phyloP scores from a whole-genome alignment of 2,113 vertebrate species.

The Gavialis gangeticus region DNA sequence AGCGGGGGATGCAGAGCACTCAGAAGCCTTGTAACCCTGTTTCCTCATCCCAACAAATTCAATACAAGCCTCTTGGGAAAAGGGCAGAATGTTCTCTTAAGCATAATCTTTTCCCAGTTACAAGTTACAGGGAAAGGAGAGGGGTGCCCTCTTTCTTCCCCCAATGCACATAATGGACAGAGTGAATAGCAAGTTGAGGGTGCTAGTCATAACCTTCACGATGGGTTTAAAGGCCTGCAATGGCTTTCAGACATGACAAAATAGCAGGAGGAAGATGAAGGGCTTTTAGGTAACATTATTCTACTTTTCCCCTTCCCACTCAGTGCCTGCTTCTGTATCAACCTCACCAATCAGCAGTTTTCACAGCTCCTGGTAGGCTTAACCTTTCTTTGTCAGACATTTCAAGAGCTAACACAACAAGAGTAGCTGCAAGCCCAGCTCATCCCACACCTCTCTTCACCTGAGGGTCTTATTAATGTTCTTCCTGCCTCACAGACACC shows the following conservation, averaged over 20 bases:
- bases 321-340: background rate
- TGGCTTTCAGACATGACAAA: background rate
- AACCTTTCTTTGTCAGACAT: conserved; percentile 34
- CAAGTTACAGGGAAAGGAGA: fast-evolving
- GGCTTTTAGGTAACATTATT: background rate
- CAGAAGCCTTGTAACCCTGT: background rate
- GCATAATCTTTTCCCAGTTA: background rate
- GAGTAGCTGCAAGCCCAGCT: background rate
- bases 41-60: background rate
- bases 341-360: background rate
- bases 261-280: background rate
- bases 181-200: background rate
- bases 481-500: background rate
- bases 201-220: background rate
- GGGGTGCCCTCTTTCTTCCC: background rate
- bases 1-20: background rate
- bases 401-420: background rate
- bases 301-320: background rate
- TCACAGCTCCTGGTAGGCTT: background rate
- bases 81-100: background rate
- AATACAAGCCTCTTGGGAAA: background rate
- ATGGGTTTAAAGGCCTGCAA: background rate
- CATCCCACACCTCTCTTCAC: background rate
- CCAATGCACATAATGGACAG: too few species aligned
- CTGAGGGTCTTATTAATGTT: background rate